phyloP scores from a whole-genome alignment of 37 sponge, comb jelly and placozoan species.

The Spongilla lacustris region DNA sequence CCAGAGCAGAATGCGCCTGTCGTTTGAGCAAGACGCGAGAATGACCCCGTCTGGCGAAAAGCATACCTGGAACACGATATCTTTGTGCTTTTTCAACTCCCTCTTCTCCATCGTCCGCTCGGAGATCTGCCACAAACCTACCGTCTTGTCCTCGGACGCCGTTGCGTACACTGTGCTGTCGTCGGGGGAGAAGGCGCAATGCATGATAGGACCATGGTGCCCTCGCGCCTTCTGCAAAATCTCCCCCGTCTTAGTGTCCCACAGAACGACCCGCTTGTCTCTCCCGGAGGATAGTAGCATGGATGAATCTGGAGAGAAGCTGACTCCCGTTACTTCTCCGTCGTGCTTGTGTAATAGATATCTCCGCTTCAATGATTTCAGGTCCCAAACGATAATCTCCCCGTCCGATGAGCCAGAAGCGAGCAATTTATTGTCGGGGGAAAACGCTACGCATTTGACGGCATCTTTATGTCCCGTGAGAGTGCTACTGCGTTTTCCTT shows the following conservation, averaged over 20 bases:
- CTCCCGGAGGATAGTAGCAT: conserved; percentile 60
- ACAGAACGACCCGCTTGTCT: conserved; percentile 65
- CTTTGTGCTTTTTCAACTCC: conserved; percentile 66
- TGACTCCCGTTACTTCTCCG: conserved; percentile 66
- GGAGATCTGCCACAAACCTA: conserved; percentile 51
- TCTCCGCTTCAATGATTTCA: conserved; percentile 31
- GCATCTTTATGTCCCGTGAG: conserved; percentile 70
- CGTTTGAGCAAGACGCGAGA: conserved; percentile 76
- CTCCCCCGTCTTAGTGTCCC: conserved; percentile 62
- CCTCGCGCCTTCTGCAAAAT: conserved; percentile 33
- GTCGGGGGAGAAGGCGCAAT: conserved; percentile 61
- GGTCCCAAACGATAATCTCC: conserved; percentile 71
- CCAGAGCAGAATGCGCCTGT: conserved; percentile 74
- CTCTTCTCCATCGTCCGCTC: conserved; percentile 32
- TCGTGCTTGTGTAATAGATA: conserved; percentile 52
- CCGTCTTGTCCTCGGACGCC: conserved; percentile 57
- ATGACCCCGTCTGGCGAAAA: conserved; percentile 78
- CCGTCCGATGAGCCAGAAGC: conserved; percentile 74
- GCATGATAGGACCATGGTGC: conserved; percentile 47
- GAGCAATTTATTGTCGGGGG: conserved; percentile 65
- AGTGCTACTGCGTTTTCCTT: conserved; percentile 42
- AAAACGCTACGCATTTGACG: conserved; percentile 65
- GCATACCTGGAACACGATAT: conserved; percentile 62
- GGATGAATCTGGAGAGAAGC: conserved; percentile 75
- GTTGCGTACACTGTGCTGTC: conserved; percentile 57